phyloP scores from a whole-genome alignment of 2,797 vertebrate genomes.

The Vultur gryphus region DNA sequence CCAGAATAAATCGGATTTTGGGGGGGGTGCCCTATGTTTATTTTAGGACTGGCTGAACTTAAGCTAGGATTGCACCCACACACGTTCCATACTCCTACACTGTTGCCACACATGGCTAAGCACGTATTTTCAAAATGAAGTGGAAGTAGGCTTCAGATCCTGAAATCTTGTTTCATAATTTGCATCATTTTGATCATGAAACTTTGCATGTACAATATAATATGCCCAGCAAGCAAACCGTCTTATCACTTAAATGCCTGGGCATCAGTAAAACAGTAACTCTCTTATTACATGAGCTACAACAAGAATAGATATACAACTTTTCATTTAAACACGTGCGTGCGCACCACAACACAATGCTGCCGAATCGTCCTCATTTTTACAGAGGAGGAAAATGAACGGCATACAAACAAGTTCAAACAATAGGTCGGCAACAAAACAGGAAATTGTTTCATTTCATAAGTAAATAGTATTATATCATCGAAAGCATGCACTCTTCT shows the following conservation, averaged over 20 bases:
- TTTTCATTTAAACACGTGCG: accelerated
- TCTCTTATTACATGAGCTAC: background rate
- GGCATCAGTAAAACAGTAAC: background rate
- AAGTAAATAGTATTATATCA: background rate
- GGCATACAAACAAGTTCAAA: background rate
- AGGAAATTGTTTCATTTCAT: background rate
- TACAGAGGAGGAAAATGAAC: background rate
- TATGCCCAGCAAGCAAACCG: background rate
- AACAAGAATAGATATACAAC: background rate
- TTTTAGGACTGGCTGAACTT: conserved; percentile 5
- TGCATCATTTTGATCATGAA: background rate
- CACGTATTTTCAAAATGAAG: background rate
- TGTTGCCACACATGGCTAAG: background rate
- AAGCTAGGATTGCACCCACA: background rate
- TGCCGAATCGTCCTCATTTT: background rate
- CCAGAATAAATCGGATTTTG: background rate
- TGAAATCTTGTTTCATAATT: background rate
- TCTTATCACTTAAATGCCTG: background rate
- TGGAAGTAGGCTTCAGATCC: background rate
- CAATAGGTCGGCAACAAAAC: background rate
- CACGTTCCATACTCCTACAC: accelerated
- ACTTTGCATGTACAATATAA: background rate
- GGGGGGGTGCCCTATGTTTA: background rate
- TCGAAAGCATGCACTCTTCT: background rate
- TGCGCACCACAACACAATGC: background rate